Conservation (phyloP, 2,888 invertebrate species). For the Nephrotoma appendiculata region DNA sequence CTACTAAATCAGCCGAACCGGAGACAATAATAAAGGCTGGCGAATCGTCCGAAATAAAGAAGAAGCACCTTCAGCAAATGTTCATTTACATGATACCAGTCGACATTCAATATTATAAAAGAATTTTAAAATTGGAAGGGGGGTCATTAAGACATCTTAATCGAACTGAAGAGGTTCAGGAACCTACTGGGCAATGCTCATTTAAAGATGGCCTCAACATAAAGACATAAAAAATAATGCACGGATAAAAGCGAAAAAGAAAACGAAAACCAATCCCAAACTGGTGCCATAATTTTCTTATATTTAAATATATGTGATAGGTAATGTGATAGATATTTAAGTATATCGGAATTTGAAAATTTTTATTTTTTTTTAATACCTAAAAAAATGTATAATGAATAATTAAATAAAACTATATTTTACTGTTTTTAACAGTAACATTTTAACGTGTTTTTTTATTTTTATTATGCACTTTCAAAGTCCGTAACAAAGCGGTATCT, state of each 20-base stretch:
- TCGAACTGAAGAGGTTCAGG: too few species aligned
- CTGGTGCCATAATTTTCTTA: not conserved
- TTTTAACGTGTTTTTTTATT: not conserved
- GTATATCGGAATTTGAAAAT: not conserved
- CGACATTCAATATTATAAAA: too few species aligned
- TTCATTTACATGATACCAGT: not conserved
- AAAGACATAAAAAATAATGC: not conserved
- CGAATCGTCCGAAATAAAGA: not conserved
- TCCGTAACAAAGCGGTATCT: not conserved
- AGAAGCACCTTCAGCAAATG: not conserved
- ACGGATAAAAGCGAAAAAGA: not conserved
- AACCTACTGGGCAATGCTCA: too few species aligned
- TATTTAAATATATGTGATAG: not conserved
- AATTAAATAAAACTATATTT: not conserved
- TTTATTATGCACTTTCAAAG: too few species aligned
- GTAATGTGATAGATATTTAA: not conserved
- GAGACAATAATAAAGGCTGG: not conserved
- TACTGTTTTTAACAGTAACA: not conserved
- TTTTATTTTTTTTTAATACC: not conserved
- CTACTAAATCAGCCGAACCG: not conserved
- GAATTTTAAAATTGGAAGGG: too few species aligned
- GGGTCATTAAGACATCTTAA: too few species aligned
- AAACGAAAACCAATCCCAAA: too few species aligned
- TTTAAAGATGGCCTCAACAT: too few species aligned
- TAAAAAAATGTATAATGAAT: too few species aligned